These are phyloP conservation scores for Glaucomys volans DNA, from an alignment of 2,113 vertebrate species.

Conservation along the genomic window DNA sequence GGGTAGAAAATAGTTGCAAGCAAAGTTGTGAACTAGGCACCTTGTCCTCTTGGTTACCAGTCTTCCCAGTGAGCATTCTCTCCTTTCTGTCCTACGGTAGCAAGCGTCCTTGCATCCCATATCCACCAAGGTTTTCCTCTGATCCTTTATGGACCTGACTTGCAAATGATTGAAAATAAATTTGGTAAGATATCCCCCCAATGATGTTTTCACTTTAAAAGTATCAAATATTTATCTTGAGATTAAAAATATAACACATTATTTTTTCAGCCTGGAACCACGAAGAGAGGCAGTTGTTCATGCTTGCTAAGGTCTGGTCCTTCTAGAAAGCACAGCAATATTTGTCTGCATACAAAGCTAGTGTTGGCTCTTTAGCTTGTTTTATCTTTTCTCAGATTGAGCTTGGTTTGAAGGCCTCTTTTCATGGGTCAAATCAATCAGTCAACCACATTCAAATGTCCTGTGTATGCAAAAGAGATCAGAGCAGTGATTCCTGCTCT, in stretches of 20 bases:
- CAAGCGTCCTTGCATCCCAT: not conserved
- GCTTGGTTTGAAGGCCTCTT: not conserved
- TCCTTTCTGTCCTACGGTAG: not conserved
- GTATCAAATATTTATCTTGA: not conserved
- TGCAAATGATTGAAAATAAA: not conserved
- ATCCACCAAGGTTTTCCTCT: not conserved
- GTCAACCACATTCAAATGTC: not conserved
- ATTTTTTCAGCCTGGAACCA: not conserved
- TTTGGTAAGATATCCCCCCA: not conserved
- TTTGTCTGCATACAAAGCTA: not conserved
- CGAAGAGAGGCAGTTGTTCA: not conserved
- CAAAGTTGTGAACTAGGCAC: not conserved
- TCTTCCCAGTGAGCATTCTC: not conserved
- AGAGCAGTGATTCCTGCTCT: not conserved
- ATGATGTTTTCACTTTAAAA: constrained; percentile 16
- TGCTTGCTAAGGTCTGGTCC: not conserved
- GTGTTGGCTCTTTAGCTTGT: not conserved
- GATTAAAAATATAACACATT: not conserved
- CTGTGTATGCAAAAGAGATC: not conserved
- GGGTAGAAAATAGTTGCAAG: not conserved
- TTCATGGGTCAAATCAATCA: not conserved
- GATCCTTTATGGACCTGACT: not conserved
- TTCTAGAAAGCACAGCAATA: not conserved
- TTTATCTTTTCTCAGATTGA: constrained; percentile 21
- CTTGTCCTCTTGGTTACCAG: not conserved